Conservation (phyloP, 2,797 vertebrate genomes). For the Brotula barbata region DNA sequence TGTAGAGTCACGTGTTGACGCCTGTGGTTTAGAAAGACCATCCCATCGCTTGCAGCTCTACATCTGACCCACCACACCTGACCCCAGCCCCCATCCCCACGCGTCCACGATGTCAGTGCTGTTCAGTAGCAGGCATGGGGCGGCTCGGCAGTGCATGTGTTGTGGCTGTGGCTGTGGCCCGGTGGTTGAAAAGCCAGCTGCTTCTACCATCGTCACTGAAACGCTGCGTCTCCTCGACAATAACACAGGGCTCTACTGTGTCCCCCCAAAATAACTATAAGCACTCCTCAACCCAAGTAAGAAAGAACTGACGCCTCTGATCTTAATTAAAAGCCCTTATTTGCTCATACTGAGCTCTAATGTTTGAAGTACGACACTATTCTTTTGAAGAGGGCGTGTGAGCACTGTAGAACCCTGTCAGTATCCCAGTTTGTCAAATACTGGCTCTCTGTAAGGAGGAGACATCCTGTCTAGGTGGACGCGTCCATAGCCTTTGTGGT, state of each 20-base stretch:
- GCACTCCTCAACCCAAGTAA: conserved; percentile 2
- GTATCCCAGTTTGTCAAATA: conserved; percentile 1
- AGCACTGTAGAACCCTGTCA: conserved; percentile 12
- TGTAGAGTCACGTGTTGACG: too few relatives aligned
- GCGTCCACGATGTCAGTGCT: conserved; percentile 43
- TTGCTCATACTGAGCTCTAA: too few relatives aligned
- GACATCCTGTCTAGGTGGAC: conserved; percentile 6
- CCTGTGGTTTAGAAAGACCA: conserved; percentile 49
- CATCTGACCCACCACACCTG: conserved; percentile 4
- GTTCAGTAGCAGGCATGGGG: conserved; percentile 62
- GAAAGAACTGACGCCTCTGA: not conserved
- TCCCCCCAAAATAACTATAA: conserved; percentile 3
- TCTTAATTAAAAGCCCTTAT: too few relatives aligned
- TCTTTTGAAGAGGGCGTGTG: conserved; percentile 9
- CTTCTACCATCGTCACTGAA: conserved; percentile 73
- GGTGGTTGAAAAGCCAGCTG: conserved; percentile 73
- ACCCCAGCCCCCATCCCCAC: not conserved
- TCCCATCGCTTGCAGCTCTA: conserved; percentile 59
- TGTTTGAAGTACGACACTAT: too few relatives aligned
- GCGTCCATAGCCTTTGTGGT: conserved; percentile 51
- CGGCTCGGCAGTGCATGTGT: conserved; percentile 79
- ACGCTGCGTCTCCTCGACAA: conserved; percentile 58
- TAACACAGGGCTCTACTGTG: conserved; percentile 26
- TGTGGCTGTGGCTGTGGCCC: conserved; percentile 71
- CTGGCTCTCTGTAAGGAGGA: conserved; percentile 7